Conservation (phyloP, 2,797 vertebrate genomes). For the Florisuga fusca region DNA sequence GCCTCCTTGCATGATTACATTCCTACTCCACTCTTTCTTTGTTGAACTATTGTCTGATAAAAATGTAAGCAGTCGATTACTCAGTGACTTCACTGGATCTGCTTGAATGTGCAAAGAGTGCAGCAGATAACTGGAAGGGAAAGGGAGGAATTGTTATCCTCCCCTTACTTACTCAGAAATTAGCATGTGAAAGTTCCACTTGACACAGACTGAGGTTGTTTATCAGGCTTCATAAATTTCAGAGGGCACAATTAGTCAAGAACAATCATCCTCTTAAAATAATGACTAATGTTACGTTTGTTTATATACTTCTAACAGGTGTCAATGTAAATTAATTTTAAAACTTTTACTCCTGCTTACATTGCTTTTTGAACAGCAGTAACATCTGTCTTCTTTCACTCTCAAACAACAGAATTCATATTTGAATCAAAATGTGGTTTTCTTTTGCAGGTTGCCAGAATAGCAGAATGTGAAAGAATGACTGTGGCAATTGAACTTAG, state of each 20-base stretch:
- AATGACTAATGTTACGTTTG: background rate
- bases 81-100: background rate
- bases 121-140: background rate
- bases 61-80: background rate
- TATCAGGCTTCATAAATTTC: background rate
- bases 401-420: background rate
- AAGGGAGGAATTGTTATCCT: background rate
- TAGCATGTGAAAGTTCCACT: background rate
- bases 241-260: background rate
- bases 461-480: constrained; percentile 90
- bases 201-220: background rate
- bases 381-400: background rate
- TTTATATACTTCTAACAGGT: background rate
- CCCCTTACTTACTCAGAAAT: background rate
- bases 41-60: background rate
- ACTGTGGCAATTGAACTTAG: constrained; percentile 89
- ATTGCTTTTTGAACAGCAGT: background rate
- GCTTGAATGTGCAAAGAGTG: background rate
- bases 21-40: background rate
- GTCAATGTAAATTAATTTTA: background rate
- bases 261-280: background rate
- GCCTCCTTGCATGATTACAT: background rate
- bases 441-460: constrained; percentile 84
- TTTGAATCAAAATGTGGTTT: background rate
- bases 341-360: background rate